Conservation (phyloP, 1,140 invertebrate genomes). For the Batillaria attramentaria region DNA sequence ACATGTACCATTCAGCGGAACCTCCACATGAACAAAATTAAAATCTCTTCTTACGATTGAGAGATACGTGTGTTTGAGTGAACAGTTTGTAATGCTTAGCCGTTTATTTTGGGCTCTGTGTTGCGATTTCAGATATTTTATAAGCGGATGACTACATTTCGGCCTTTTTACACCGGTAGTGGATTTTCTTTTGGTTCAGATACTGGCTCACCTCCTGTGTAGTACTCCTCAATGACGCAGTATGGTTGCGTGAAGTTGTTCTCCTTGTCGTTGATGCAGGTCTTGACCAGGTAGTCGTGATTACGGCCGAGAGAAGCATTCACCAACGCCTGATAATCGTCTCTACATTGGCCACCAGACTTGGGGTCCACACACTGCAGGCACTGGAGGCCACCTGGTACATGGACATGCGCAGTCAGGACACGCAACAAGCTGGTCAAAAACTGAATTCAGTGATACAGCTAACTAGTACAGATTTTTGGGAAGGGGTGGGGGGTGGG, state of each 20-base stretch:
- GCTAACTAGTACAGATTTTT: neutral
- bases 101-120: too few relatives aligned
- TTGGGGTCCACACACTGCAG: conserved; percentile 15
- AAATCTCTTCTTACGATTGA: too few relatives aligned
- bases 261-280: conserved; percentile 1
- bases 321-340: conserved; percentile 22
- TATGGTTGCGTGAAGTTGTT: neutral
- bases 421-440: neutral
- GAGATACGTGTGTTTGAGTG: too few relatives aligned
- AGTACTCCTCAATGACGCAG: conserved; percentile 28
- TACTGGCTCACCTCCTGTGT: conserved; percentile 20
- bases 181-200: too few relatives aligned
- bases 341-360: neutral
- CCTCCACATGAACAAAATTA: too few relatives aligned
- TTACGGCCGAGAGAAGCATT: neutral
- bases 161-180: too few relatives aligned
- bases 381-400: conserved; percentile 17
- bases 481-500: neutral
- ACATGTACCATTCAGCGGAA: too few relatives aligned
- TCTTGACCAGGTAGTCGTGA: neutral
- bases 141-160: too few relatives aligned
- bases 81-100: too few relatives aligned
- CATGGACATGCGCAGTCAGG: neutral
- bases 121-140: too few relatives aligned
- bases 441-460: neutral